Percentiles rank a stretch among this genome's conserved stretches.
Evolutionary conservation across 92 coral and sea anemone species (phyloP).

Genomic region (Zoanthus sansibaricus): DNA sequence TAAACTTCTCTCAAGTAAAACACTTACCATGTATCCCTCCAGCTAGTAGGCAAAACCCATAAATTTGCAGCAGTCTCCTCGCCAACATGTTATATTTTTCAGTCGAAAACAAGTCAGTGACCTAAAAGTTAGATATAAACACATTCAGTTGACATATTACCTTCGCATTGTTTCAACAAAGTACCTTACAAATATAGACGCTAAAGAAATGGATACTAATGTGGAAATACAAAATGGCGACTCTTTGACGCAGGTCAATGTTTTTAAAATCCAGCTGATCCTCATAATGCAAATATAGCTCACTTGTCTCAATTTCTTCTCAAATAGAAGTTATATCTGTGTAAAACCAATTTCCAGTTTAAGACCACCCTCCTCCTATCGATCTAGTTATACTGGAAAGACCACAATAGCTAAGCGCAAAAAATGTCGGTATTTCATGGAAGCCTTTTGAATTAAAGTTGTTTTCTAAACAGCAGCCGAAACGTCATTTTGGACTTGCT

Average conservation of each 20-base stretch:
- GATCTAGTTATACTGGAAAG: background rate
- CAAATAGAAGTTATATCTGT: background rate
- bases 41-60: background rate
- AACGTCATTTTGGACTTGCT: background rate
- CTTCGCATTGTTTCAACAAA: background rate
- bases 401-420: background rate
- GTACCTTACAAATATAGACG: background rate
- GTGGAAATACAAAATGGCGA: background rate
- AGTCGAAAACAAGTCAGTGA: background rate
- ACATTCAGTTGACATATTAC: background rate
- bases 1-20: background rate
- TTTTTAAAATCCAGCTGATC: background rate
- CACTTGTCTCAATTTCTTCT: background rate
- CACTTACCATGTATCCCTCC: conserved; percentile 15
- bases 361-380: background rate
- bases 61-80: background rate
- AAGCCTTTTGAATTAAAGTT: background rate
- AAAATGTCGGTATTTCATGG: background rate
- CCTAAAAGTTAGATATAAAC: background rate
- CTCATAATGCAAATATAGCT: background rate
- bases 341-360: background rate
- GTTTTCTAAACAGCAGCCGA: background rate
- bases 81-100: background rate
- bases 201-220: background rate
- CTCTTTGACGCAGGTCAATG: conserved; percentile 4